phyloP scores from a whole-genome alignment of 1,140 invertebrate species.

The Nasonia longicornis region DNA sequence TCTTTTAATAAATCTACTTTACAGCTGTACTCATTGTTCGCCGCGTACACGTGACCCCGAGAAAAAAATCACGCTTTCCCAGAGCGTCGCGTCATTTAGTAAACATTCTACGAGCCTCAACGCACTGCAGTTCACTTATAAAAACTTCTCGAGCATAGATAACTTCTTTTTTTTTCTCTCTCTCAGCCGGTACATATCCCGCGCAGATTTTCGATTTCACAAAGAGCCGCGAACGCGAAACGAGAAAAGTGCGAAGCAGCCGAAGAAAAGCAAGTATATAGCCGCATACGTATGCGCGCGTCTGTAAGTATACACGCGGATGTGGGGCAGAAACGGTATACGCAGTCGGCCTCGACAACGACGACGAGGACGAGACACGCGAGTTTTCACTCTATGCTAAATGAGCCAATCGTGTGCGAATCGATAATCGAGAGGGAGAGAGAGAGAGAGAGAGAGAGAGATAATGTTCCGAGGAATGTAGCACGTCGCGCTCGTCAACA shows the following conservation, averaged over 20 bases:
- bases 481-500: conserved; percentile 37
- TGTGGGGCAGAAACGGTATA: conserved; percentile 33
- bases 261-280: too few relatives aligned
- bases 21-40: too few relatives aligned
- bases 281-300: not conserved
- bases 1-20: too few relatives aligned
- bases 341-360: not conserved
- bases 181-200: not conserved
- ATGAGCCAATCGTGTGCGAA: conserved; percentile 16
- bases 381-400: conserved; percentile 38
- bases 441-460: conserved; percentile 22
- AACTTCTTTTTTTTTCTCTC: not conserved
- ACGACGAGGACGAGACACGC: not conserved
- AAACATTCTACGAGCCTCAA: too few relatives aligned
- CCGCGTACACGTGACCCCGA: too few relatives aligned
- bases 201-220: not conserved
- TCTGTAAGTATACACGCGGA: not conserved
- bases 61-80: too few relatives aligned
- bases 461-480: conserved; percentile 32
- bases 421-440: conserved; percentile 12
- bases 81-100: too few relatives aligned
- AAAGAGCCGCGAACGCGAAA: not conserved
- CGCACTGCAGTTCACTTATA: too few relatives aligned
- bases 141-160: too few relatives aligned
- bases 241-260: not conserved